Percentiles rank a stretch among this genome's conserved stretches.
Conservation (phyloP, 1,140 invertebrate species). For the Sarcophaga peregrina region DNA sequence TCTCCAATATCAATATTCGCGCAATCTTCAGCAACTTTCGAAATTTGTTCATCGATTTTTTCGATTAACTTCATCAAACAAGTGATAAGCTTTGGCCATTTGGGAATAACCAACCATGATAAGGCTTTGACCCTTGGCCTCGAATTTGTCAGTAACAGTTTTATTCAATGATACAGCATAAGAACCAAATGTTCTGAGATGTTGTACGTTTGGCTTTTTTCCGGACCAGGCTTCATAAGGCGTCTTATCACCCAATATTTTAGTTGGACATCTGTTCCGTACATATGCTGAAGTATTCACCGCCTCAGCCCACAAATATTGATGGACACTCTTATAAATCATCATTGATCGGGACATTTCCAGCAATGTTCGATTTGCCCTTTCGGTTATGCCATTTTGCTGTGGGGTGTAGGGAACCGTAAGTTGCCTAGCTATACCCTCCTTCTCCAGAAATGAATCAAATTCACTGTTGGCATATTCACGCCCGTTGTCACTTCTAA, state of each 20-base stretch:
- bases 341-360: conserved; percentile 57
- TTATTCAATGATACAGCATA: conserved; percentile 23
- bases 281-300: conserved; percentile 62
- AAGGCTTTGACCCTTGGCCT: not conserved
- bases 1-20: too few species aligned
- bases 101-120: conserved; percentile 39
- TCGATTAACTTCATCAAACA: too few species aligned
- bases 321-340: conserved; percentile 55
- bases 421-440: conserved; percentile 47
- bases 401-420: conserved; percentile 57
- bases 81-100: not conserved
- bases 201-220: conserved; percentile 39
- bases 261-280: conserved; percentile 37
- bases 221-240: conserved; percentile 41
- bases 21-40: too few species aligned
- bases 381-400: conserved; percentile 57
- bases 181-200: conserved; percentile 48
- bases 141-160: conserved; percentile 8
- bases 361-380: conserved; percentile 48
- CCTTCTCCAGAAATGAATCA: conserved; percentile 33
- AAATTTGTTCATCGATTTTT: too few species aligned
- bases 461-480: conserved; percentile 6
- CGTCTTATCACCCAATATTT: conserved; percentile 29
- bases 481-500: conserved; percentile 46
- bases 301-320: conserved; percentile 68